These are phyloP conservation scores for Lophotriccus pileatus DNA, from an alignment of 2,797 vertebrate species.

Conservation along the genomic window DNA sequence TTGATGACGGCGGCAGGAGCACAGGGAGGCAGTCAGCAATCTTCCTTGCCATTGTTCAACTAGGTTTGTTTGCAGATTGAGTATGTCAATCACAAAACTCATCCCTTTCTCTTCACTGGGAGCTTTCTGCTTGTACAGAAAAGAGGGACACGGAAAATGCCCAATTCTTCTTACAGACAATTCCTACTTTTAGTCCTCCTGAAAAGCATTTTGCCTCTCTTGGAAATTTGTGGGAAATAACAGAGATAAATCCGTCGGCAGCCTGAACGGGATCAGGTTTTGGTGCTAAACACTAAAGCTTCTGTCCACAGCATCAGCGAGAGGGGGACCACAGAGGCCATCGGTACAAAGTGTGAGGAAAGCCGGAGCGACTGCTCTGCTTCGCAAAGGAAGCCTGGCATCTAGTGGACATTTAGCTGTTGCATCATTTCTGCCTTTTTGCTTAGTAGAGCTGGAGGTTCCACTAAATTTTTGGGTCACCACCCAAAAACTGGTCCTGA, in stretches of 20 bases:
- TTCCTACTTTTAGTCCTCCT: not conserved
- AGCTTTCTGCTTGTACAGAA: not conserved
- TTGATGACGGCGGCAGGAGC: not conserved
- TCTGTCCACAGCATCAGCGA: not conserved
- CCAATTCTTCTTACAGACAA: not conserved
- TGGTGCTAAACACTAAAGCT: not conserved
- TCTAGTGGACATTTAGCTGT: slow-evolving; percentile 79
- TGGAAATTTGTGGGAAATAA: not conserved
- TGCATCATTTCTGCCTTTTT: not conserved
- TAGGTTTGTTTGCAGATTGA: not conserved
- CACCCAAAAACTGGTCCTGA: not conserved
- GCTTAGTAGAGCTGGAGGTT: not conserved
- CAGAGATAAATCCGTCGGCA: not conserved
- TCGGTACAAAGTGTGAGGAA: not conserved
- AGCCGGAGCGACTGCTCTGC: not conserved
- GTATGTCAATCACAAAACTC: not conserved
- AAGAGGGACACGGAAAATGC: accelerated
- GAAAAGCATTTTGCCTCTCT: not conserved
- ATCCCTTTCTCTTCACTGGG: not conserved
- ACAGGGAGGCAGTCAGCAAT: not conserved
- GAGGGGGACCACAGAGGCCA: not conserved
- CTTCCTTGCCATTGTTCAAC: not conserved
- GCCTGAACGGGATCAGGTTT: not conserved
- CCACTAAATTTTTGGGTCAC: too few species aligned
- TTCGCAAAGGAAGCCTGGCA: slow-evolving; percentile 81